Evolutionary conservation across 2,797 vertebrate genomes (phyloP), one percentile per base, ranked within the genome.

Genomic region (Acanthurus lineatus): DNA sequence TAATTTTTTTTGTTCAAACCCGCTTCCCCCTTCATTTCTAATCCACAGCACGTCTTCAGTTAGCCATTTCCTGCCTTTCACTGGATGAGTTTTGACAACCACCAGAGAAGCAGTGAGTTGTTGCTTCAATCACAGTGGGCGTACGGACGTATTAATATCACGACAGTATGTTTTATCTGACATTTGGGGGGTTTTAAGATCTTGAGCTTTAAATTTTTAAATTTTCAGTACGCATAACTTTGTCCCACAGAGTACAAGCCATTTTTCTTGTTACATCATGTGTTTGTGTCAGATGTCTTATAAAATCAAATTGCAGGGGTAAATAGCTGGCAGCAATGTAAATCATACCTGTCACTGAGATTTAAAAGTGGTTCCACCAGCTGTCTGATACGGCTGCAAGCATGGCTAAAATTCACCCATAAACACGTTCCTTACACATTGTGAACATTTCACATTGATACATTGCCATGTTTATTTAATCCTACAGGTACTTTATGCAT

Each of bases 51-150:
- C 62, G 53, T 61, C 3, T 28, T 54, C 78, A 59, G 4, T 51
- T 60, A 5, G 14, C 47, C n/a, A 69, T 67, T 87, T 81, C 58
- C 63, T 58, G 49, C 44, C 57, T 71, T 82, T 80, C 38, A 52
- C 2, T 64, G 72, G 70, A 53, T 47, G 69, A 62, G 47, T 74
- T 38, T 45, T 59, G 72, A 81, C 78, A 73, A 54, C 49, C 58
- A 9, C 53, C 20, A 44, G 48, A 57, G 49, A 69, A 54, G 76
- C 57, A 9, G 45, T 76, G 85, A 90, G 62, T 73, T 76, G 87
- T 77, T 58, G 79, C 80, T 69, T 82, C 83, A 83, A 69, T 89
- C 81, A 72, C 40, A 54, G 58, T 4, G 20, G 32, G 9, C 16
- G 10, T 38, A n/a, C 11, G 6, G 15, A 11, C 6, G 1, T 35